Evolutionary conservation across 2,113 vertebrate species (phyloP).

Genomic region (Sarotherodon lohbergeri): DNA sequence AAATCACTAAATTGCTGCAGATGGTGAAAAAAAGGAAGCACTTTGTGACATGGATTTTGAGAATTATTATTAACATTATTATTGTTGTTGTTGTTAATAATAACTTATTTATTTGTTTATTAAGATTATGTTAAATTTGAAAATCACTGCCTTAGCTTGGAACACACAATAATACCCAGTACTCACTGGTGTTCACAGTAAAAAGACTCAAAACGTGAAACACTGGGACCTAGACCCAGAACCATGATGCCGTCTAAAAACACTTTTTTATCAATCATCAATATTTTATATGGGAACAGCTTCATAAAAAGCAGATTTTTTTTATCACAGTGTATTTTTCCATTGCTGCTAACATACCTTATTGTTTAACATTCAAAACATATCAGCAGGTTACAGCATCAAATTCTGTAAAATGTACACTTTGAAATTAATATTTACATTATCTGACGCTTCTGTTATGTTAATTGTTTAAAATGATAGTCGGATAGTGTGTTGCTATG

Average conservation of each 20-base stretch:
- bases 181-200: not conserved
- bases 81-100: not conserved
- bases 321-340: not conserved
- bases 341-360: not conserved
- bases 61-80: not conserved
- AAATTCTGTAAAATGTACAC: fast-evolving
- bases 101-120: fast-evolving
- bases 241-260: not conserved
- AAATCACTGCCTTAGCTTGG: not conserved
- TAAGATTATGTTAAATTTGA: not conserved
- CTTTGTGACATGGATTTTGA: not conserved
- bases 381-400: not conserved
- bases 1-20: not conserved
- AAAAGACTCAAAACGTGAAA: not conserved
- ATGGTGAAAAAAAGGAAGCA: not conserved
- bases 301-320: not conserved
- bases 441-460: not conserved
- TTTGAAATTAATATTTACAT: not conserved
- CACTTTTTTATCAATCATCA: not conserved
- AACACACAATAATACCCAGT: not conserved
- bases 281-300: not conserved
- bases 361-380: not conserved
- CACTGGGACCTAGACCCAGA: not conserved
- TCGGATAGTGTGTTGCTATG: not conserved
- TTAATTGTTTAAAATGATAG: not conserved